Conservation (phyloP, 2,797 vertebrate species). For the Dromococcyx pavoninus region DNA sequence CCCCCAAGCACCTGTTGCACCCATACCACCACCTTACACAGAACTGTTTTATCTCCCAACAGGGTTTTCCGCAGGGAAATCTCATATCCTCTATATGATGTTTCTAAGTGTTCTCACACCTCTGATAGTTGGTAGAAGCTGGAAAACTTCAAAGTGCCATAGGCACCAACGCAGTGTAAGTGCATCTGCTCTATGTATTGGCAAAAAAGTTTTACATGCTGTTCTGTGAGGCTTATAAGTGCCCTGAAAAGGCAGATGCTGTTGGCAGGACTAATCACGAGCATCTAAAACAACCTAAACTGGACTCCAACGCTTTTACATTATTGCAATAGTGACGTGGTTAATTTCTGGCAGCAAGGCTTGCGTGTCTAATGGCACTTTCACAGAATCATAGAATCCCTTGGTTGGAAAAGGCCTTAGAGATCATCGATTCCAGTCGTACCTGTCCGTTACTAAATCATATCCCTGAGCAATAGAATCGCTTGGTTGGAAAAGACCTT, state of each 20-base stretch:
- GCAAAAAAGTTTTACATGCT: accelerated
- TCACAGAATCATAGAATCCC: neutral
- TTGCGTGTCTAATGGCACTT: accelerated
- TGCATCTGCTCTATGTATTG: accelerated
- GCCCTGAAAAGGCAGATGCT: neutral
- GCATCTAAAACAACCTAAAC: too few species aligned
- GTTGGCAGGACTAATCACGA: neutral
- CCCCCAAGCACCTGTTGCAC: neutral
- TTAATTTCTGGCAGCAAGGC: accelerated
- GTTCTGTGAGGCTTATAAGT: accelerated
- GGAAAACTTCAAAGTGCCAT: accelerated
- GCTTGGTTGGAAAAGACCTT: too few species aligned
- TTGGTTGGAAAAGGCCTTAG: too few species aligned
- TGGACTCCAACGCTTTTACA: accelerated
- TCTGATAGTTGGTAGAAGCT: neutral
- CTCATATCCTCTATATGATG: neutral
- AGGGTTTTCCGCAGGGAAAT: neutral
- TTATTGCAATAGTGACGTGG: accelerated
- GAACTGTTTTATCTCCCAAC: neutral
- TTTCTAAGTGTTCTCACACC: accelerated
- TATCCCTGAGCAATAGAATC: too few species aligned
- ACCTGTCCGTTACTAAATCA: too few species aligned
- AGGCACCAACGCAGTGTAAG: accelerated
- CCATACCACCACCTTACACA: accelerated
- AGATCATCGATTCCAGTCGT: too few species aligned